phyloP scores from a whole-genome alignment of 2,888 invertebrate species.

The Andrena bicolor region DNA sequence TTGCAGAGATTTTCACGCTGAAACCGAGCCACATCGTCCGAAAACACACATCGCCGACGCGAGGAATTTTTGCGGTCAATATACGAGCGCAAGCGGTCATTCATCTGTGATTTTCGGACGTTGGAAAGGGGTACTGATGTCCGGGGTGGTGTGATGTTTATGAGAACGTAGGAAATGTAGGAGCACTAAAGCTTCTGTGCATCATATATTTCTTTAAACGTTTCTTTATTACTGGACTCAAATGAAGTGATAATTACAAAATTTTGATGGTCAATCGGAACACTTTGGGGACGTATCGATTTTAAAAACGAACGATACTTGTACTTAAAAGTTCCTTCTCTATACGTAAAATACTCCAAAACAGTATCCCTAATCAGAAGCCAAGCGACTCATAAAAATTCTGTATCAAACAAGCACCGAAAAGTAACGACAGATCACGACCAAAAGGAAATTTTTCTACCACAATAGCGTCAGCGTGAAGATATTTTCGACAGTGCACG shows the following conservation, averaged over 20 bases:
- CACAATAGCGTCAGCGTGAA: background rate
- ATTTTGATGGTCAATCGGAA: no score
- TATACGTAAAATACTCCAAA: no score
- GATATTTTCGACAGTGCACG: background rate
- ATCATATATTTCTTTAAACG: background rate
- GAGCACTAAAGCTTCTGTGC: background rate
- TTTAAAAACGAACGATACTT: no score
- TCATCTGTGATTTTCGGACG: slow-evolving; percentile 9
- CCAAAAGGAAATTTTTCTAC: background rate
- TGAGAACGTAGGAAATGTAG: background rate
- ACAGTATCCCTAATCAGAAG: no score
- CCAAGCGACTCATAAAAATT: background rate
- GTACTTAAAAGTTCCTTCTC: no score
- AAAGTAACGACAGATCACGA: background rate
- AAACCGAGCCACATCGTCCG: background rate
- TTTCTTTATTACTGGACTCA: background rate
- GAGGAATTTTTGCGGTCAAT: slow-evolving; percentile 25
- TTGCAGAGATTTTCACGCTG: background rate
- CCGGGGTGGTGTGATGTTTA: background rate
- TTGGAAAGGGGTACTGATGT: background rate
- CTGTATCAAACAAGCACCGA: background rate
- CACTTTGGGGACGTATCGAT: no score
- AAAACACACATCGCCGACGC: slow-evolving; percentile 18
- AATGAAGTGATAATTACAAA: no score
- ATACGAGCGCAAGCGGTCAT: background rate